These are phyloP conservation scores for Schlechtendalia chinensis DNA, from an alignment of 1,140 invertebrate genomes.

Conservation along the genomic window DNA sequence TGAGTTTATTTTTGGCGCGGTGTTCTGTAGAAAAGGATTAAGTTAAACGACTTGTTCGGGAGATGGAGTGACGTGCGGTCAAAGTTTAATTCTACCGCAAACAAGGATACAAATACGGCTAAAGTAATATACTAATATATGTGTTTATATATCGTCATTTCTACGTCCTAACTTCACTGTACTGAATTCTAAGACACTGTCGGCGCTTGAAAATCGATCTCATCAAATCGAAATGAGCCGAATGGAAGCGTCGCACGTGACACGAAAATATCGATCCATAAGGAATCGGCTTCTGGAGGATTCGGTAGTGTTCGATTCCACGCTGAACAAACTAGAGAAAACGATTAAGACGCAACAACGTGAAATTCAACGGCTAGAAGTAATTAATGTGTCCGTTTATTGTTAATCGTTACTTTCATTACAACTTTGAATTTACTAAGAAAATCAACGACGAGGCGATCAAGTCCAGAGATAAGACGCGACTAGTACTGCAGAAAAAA, in stretches of 20 bases:
- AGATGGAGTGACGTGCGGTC: constrained; percentile 40
- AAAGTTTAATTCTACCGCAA: not conserved
- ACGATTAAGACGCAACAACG: constrained; percentile 65
- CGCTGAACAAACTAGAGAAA: constrained; percentile 66
- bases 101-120: constrained; percentile 12
- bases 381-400: constrained; percentile 51
- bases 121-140: not conserved
- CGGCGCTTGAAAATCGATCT: constrained; percentile 72
- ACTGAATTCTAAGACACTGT: constrained; percentile 61
- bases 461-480: constrained; percentile 66
- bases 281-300: constrained; percentile 53
- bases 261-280: constrained; percentile 74
- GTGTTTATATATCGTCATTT: too few relatives aligned
- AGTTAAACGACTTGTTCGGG: constrained; percentile 40
- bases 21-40: constrained; percentile 25
- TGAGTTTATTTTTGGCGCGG: constrained; percentile 5
- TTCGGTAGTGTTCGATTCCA: constrained; percentile 65
- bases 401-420: too few relatives aligned
- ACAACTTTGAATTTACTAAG: constrained; percentile 55
- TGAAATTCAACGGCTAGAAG: constrained; percentile 70
- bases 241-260: constrained; percentile 74
- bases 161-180: constrained; percentile 20
- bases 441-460: constrained; percentile 68
- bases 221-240: constrained; percentile 74
- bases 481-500: constrained; percentile 64